These are phyloP conservation scores for Sebastes matsubarae DNA, from an alignment of 2,797 vertebrate genomes.

Conservation along the genomic window DNA sequence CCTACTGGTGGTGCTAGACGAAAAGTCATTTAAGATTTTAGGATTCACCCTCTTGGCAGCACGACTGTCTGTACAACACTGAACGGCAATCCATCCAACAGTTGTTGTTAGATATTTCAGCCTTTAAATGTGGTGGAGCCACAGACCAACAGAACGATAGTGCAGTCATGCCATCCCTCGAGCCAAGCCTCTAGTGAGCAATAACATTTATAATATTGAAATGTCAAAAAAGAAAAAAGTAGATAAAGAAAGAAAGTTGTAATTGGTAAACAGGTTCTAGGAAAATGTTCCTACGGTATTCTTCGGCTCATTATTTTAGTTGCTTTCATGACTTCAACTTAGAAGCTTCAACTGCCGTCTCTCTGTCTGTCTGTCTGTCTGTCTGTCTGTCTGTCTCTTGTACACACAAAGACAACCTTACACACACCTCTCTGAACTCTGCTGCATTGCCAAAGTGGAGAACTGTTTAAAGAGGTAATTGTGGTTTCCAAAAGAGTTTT, in stretches of 20 bases:
- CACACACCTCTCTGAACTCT: conserved; percentile 11
- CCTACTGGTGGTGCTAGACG: background rate
- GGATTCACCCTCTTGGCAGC: background rate
- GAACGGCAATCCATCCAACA: background rate
- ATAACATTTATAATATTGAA: background rate
- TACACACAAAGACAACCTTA: background rate
- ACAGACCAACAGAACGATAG: background rate
- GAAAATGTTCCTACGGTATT: background rate
- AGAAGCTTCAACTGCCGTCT: background rate
- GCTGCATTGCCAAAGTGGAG: conserved; percentile 34
- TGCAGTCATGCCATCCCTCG: background rate
- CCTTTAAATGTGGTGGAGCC: background rate
- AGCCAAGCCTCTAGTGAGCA: background rate
- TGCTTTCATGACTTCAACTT: background rate
- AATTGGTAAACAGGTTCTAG: background rate
- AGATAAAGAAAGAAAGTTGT: background rate
- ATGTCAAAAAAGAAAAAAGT: background rate
- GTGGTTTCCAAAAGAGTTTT: conserved; percentile 55
- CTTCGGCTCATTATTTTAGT: background rate
- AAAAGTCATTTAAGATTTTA: background rate
- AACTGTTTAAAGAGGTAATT: conserved; percentile 69
- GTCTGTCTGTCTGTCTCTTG: background rate
- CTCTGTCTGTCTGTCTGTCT: background rate
- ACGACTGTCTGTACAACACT: background rate
- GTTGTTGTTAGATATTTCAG: background rate